Base-by-base conservation (phyloP, 2,797 vertebrate species). In the Catharus ustulatus region DNA sequence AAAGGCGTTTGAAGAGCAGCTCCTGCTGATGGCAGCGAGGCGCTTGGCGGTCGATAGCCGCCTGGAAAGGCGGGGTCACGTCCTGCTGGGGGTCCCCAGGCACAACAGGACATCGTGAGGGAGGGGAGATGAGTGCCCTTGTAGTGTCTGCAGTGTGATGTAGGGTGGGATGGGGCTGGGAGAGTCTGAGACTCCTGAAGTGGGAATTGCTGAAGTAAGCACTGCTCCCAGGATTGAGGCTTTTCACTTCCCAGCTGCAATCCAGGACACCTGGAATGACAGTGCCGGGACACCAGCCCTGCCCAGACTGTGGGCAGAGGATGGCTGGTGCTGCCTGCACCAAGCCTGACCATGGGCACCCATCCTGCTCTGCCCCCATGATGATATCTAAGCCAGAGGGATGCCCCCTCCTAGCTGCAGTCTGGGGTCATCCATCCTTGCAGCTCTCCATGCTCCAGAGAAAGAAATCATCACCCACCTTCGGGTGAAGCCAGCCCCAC, bases 121-220 rank as follows among this genome's bases (percentile, higher is more conserved):
- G 48, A 52, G 55, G 40, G 42, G 29, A 74, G 38, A 13, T 4
- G 32, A 42, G 24, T 30, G 54, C 45, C 40, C 22, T 18, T 30
- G 45, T 9, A 8, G 34, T 22, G n/a, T 55, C 73, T 66, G 63
- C 51, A 76, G 52, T 1, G 0, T 13, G 59, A 63, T 0, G 5
- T n/a, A 18, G 26, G 51, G 18, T 0, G 1, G 55, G 24, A 40
- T 0, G 1, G 36, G 32, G 14, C 30, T 59, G 48, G 48, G 22
- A 59, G 52, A 58, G n/a, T 30, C 12, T 1, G 13, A 69, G 40
- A 5, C 43, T 73, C 5, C 2, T 40, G 61, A 58, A 80, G 62
- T 1, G 11, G 49, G 75, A 91, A 40, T 38, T 76, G 45, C 38
- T 4, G 9, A 16, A 59, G 42, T 18, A 40, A 48, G n/a, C 1